Conservation (phyloP, 2,888 invertebrate genomes). For the Lissocephala sabroskyi region DNA sequence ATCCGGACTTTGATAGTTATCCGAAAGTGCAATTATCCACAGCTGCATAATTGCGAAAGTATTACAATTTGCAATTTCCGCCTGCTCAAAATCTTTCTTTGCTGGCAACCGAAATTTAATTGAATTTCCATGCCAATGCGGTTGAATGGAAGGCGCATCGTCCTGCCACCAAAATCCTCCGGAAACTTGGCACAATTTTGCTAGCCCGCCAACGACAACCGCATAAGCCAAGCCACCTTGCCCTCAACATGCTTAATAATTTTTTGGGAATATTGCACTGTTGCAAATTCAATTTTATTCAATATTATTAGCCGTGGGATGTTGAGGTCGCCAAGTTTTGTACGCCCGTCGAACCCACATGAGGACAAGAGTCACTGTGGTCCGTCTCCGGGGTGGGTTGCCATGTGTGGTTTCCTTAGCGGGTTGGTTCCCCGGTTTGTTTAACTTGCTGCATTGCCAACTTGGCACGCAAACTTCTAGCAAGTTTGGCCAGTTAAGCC, state of each 20-base stretch:
- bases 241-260: slow-evolving; percentile 45
- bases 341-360: slow-evolving; percentile 31
- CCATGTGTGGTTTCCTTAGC: slow-evolving; percentile 25
- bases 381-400: background rate
- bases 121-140: slow-evolving; percentile 33
- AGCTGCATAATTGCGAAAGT: slow-evolving; percentile 47
- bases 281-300: slow-evolving; percentile 55
- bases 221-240: no score
- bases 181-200: slow-evolving; percentile 31
- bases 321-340: slow-evolving; percentile 47
- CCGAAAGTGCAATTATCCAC: slow-evolving; percentile 13
- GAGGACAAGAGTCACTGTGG: background rate
- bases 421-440: slow-evolving; percentile 44
- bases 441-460: slow-evolving; percentile 53
- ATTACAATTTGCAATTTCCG: slow-evolving; percentile 39
- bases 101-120: slow-evolving; percentile 36
- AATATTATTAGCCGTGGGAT: slow-evolving; percentile 47
- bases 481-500: slow-evolving; percentile 57
- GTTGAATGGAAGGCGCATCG: slow-evolving; percentile 20
- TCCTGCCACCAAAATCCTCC: slow-evolving; percentile 12
- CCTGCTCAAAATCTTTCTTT: slow-evolving; percentile 15
- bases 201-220: no score
- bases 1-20: background rate
- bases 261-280: slow-evolving; percentile 38
- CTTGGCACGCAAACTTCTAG: slow-evolving; percentile 56